phyloP scores from a whole-genome alignment of 2,797 vertebrate genomes.

The Macropodus opercularis region DNA sequence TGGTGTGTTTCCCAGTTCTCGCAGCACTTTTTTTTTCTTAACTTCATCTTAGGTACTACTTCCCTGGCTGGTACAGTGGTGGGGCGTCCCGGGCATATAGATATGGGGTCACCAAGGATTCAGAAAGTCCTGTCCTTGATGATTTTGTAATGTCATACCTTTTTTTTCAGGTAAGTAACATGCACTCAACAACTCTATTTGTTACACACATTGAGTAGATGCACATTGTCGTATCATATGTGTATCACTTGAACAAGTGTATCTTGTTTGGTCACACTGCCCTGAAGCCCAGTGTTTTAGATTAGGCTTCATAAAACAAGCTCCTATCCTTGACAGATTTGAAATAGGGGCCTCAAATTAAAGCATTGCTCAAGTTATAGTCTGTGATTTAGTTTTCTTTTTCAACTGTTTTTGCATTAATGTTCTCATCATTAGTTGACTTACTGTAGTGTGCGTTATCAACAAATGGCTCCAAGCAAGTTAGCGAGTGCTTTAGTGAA shows the following conservation, averaged over 20 bases:
- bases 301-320: constrained; percentile 1
- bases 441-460: background rate
- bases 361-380: constrained; percentile 2
- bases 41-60: constrained; percentile 86
- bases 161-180: constrained; percentile 87
- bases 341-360: constrained; percentile 1
- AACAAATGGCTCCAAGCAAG: background rate
- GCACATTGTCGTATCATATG: background rate
- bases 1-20: background rate
- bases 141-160: constrained; percentile 93
- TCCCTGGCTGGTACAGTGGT: constrained; percentile 92
- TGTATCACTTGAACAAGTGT: background rate
- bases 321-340: constrained; percentile 9
- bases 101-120: constrained; percentile 85
- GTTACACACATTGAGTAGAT: background rate
- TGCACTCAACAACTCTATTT: background rate
- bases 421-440: constrained; percentile 11
- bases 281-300: background rate
- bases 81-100: constrained; percentile 86
- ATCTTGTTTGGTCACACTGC: constrained; percentile 4
- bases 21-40: too few species aligned
- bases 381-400: background rate
- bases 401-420: background rate
- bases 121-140: constrained; percentile 90
- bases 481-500: background rate